Evolutionary conservation across 2,888 invertebrate species (phyloP), one percentile per base, ranked within the genome.

Genomic region (Eucera pruinosa): DNA sequence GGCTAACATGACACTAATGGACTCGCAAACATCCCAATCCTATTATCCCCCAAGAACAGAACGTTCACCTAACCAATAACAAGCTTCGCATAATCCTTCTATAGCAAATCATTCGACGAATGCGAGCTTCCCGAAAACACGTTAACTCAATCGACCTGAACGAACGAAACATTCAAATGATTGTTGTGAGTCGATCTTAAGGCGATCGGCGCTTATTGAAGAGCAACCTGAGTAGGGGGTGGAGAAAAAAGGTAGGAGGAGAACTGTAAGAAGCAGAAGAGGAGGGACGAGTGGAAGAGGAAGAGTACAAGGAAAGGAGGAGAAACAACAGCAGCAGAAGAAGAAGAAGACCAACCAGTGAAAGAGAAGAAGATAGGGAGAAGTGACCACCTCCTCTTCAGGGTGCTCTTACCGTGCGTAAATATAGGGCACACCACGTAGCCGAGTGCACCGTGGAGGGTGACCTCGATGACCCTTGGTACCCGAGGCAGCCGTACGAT

Each of bases 371-470:
- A 47, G 62, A 45, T 30, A 20, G 41, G 67, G 70, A 70, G 65
- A 39, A 64, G 67, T 54, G 78, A 69, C 77, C 84, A 82, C 73
- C 84, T 84, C 79, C 82, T 84, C 86, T 86, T 86, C 85, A 87
- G 89, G 88, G 87, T 89, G 88, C 87, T 89, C 86, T 89, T 90
- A 87, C 87, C 90, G 88, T 91, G 91, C 91, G 91, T 91, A 91
- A 91, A 91, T 91, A 91, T 91, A 91, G 91, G 91, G 91, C 91
- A 91, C 85, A 91, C 85, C 84, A 89, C 88, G 88, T 90, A 89
- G 87, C 87, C 75, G 90, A 89, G 85, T 90, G 87, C 88, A 88
- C 87, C 86, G 88, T 77, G 86, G 87, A 89, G 90, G 88, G 89
- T 90, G 90, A 91, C 91, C 91, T 87, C 86, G 86, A 87, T 91